Percentiles rank a stretch among this genome's conserved stretches.
These are phyloP conservation scores for Florisuga fusca DNA, from an alignment of 2,797 vertebrate species.

Conservation along the genomic window DNA sequence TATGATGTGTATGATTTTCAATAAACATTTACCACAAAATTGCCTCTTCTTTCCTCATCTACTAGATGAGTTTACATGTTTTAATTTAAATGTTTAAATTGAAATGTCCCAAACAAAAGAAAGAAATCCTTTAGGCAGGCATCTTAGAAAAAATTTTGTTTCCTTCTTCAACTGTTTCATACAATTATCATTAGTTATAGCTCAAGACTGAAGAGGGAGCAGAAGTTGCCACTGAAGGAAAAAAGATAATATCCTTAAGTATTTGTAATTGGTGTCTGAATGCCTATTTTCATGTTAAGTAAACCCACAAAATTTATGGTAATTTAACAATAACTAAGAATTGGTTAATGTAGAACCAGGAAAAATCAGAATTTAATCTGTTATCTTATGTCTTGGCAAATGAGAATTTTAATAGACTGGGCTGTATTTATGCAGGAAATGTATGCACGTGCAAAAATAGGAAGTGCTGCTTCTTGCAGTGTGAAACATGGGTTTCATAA, in stretches of 20 bases:
- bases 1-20: background rate
- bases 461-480: background rate
- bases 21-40: background rate
- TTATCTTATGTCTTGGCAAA: background rate
- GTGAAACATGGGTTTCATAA: background rate
- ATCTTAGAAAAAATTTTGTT: background rate
- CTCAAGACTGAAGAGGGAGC: background rate
- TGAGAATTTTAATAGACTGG: background rate
- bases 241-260: background rate
- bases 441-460: background rate
- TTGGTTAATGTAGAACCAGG: background rate
- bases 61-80: background rate
- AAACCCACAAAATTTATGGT: background rate
- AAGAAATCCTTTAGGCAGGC: background rate
- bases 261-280: background rate
- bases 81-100: background rate
- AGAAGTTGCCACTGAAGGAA: background rate
- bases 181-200: background rate
- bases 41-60: background rate
- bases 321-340: background rate
- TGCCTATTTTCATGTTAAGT: background rate
- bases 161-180: background rate
- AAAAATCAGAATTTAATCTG: background rate
- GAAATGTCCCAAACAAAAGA: background rate
- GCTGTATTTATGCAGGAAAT: background rate